A percentile compares a stretch with the other conserved stretches of the same genome.
phyloP scores from a whole-genome alignment of 2,888 invertebrate species.

The Acrobasis consociella region DNA sequence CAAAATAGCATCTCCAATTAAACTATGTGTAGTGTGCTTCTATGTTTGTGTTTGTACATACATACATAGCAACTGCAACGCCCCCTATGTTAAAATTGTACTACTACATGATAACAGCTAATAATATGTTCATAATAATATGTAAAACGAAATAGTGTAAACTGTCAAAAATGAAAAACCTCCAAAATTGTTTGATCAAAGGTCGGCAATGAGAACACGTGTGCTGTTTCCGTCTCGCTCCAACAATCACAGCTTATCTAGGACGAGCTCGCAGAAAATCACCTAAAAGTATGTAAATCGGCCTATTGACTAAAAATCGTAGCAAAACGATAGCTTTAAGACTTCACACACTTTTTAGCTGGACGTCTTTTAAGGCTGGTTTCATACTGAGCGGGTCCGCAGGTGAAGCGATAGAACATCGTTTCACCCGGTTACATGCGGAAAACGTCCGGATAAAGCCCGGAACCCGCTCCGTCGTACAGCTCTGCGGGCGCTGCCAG shows the following conservation, averaged over 20 bases:
- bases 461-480: too few relatives aligned
- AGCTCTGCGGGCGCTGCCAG: too few relatives aligned
- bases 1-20: slow-evolving; percentile 14
- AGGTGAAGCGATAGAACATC: too few relatives aligned
- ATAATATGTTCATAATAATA: slow-evolving; percentile 39
- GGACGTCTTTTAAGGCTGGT: too few relatives aligned
- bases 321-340: too few relatives aligned
- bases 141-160: slow-evolving; percentile 46
- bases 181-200: slow-evolving; percentile 45
- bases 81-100: slow-evolving; percentile 50
- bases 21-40: slow-evolving; percentile 16
- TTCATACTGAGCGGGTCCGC: too few relatives aligned
- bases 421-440: too few relatives aligned
- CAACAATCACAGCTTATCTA: slow-evolving; percentile 3
- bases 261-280: background rate
- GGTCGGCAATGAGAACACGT: slow-evolving; percentile 40
- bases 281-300: background rate
- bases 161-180: slow-evolving; percentile 51
- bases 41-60: slow-evolving; percentile 24
- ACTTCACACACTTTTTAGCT: too few relatives aligned
- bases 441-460: too few relatives aligned
- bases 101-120: slow-evolving; percentile 58
- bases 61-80: slow-evolving; percentile 43
- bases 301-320: too few relatives aligned
- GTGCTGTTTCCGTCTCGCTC: slow-evolving; percentile 30